Conservation (phyloP, 2,113 vertebrate genomes). For the Enhydra lutris region DNA sequence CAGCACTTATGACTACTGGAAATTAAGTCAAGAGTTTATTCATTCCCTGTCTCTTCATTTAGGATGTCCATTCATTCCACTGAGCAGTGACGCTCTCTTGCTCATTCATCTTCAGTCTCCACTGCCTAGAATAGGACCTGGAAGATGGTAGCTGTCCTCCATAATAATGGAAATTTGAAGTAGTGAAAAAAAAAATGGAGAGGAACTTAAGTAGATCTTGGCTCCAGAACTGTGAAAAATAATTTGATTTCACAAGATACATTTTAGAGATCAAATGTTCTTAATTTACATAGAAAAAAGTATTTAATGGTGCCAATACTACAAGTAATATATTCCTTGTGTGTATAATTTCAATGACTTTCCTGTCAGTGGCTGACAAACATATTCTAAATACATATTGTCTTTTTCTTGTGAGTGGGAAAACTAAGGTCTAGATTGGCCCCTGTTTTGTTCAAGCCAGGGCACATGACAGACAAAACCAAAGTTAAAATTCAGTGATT, state of each 20-base stretch:
- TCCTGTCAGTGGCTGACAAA: background rate
- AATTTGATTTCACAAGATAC: background rate
- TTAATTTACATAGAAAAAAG: background rate
- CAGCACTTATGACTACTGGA: background rate
- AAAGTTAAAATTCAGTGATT: constrained; percentile 4
- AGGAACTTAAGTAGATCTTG: background rate
- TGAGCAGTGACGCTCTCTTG: background rate
- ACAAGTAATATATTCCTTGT: background rate
- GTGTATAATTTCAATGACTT: background rate
- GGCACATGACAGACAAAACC: background rate
- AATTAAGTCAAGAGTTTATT: background rate
- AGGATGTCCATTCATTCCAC: background rate
- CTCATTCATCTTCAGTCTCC: background rate
- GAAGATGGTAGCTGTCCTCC: background rate
- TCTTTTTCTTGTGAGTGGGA: background rate
- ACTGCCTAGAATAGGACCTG: background rate
- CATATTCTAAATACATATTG: accelerated
- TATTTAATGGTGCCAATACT: background rate
- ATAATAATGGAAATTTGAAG: background rate
- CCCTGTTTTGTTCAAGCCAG: background rate
- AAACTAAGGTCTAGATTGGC: background rate
- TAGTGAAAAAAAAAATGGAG: background rate
- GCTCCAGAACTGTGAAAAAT: background rate
- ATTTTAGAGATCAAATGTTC: constrained; percentile 29
- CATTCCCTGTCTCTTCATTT: background rate